A percentile compares a stretch with the other conserved stretches of the same genome.
These are phyloP conservation scores for Eutrigla gurnardus DNA, from an alignment of 2,797 vertebrate genomes.

Conservation along the genomic window DNA sequence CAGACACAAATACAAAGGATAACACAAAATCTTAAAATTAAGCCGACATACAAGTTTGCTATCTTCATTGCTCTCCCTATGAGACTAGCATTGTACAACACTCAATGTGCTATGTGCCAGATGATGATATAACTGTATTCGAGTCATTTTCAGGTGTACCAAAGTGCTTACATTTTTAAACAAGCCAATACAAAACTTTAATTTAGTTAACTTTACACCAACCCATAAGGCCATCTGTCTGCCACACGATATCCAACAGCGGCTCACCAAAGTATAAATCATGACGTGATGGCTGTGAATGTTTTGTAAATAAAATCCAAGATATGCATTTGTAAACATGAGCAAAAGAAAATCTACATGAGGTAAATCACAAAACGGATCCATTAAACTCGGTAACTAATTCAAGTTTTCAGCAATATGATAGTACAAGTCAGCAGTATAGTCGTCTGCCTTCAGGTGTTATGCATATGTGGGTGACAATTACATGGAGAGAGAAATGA, in stretches of 20 bases:
- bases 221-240: conserved; percentile 16
- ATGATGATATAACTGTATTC: neutral
- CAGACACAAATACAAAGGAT: conserved; percentile 8
- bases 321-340: conserved; percentile 40
- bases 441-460: neutral
- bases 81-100: conserved; percentile 14
- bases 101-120: neutral
- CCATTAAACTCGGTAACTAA: conserved; percentile 27
- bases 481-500: conserved; percentile 41
- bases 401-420: conserved; percentile 28
- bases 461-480: conserved; percentile 29
- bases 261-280: neutral
- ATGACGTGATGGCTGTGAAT: conserved; percentile 13
- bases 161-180: conserved; percentile 25
- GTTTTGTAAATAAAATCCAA: conserved; percentile 28
- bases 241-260: conserved; percentile 13
- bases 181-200: conserved; percentile 5
- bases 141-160: neutral
- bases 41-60: neutral
- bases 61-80: neutral
- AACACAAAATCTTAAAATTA: neutral
- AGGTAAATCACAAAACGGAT: conserved; percentile 52
- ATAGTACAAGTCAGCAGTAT: conserved; percentile 25
- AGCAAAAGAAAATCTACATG: conserved; percentile 37
- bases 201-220: neutral